A percentile compares a stretch with the other conserved stretches of the same genome.
These are phyloP conservation scores for Forbesichthys papilliferus DNA, from an alignment of 2,113 vertebrate species.

Conservation along the genomic window DNA sequence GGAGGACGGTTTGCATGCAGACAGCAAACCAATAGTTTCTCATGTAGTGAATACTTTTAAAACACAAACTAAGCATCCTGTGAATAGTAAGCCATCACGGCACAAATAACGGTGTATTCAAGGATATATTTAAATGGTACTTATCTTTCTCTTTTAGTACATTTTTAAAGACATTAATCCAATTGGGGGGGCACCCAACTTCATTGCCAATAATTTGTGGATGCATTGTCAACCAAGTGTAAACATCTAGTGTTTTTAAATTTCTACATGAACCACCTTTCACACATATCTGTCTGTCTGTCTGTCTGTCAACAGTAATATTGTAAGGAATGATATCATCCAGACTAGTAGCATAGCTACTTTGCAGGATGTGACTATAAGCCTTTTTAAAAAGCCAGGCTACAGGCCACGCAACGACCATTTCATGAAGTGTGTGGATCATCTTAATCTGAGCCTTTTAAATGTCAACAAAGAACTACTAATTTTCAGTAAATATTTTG, in stretches of 20 bases:
- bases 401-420: neutral
- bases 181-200: too few relatives aligned
- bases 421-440: slow-evolving; percentile 10
- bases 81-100: slow-evolving; percentile 30
- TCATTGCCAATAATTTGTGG: neutral
- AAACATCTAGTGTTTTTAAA: neutral
- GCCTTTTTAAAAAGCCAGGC: neutral
- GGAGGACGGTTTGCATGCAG: neutral
- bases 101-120: slow-evolving; percentile 18
- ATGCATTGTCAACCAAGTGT: neutral
- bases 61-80: slow-evolving; percentile 20
- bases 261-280: neutral
- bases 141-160: slow-evolving; percentile 2
- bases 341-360: neutral
- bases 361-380: too few relatives aligned
- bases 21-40: neutral
- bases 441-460: slow-evolving; percentile 8
- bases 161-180: too few relatives aligned
- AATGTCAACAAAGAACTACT: slow-evolving; percentile 5
- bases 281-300: neutral
- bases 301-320: neutral
- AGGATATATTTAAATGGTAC: slow-evolving; percentile 27
- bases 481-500: slow-evolving; percentile 3
- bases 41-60: slow-evolving; percentile 32
- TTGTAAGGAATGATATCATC: neutral